Percentiles rank a stretch among this genome's conserved stretches.
Evolutionary conservation across 2,797 vertebrate genomes (phyloP).

Genomic region (Florisuga fusca): DNA sequence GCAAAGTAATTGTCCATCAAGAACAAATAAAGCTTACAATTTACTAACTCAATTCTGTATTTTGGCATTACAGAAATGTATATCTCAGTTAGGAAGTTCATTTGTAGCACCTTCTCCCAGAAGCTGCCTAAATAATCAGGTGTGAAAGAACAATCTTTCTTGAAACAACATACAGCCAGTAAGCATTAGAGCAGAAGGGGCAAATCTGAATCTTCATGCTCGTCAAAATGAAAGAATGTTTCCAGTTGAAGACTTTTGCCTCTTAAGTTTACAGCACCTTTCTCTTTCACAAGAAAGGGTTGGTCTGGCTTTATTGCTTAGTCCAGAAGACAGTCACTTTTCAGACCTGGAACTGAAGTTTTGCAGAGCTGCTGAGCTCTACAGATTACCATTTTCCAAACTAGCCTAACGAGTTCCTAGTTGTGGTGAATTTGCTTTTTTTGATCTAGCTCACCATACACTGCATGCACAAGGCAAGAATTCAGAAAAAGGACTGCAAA

Average conservation of each 20-base stretch:
- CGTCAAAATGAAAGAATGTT: neutral
- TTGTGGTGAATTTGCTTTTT: neutral
- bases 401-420: neutral
- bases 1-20: neutral
- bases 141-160: neutral
- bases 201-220: neutral
- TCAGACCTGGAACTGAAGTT: neutral
- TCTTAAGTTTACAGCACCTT: neutral
- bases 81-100: neutral
- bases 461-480: neutral
- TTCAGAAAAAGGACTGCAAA: neutral
- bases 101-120: neutral
- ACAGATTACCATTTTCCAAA: neutral
- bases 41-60: neutral
- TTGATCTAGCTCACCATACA: neutral
- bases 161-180: neutral
- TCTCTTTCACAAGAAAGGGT: neutral
- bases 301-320: neutral
- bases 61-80: neutral
- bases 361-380: neutral
- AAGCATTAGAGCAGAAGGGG: neutral
- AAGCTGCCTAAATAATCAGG: neutral
- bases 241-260: neutral
- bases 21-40: neutral
- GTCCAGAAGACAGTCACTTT: neutral